Percentiles rank a stretch among this genome's conserved stretches.
Evolutionary conservation across 2,113 vertebrate species (phyloP).

Genomic region (Lanius ludovicianus): DNA sequence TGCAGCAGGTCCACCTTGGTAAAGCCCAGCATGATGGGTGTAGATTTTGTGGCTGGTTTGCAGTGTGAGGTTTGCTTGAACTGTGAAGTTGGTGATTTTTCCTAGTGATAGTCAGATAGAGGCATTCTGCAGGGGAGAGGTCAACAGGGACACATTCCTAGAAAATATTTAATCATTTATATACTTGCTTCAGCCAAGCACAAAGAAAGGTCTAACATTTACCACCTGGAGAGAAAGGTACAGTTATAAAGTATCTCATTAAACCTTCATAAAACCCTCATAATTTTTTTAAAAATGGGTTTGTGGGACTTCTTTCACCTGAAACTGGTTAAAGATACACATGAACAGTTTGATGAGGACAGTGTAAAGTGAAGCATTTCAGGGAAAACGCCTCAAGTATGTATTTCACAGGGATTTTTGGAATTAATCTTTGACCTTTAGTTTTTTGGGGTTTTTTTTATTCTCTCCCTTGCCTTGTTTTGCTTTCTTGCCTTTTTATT

Average conservation of each 20-base stretch:
- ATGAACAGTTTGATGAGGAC: background rate
- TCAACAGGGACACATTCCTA: background rate
- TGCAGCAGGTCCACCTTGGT: background rate
- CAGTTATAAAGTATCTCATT: background rate
- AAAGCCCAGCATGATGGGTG: background rate
- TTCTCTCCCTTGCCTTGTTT: background rate
- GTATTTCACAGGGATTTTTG: background rate
- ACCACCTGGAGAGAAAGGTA: background rate
- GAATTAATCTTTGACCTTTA: background rate
- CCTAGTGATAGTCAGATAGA: background rate
- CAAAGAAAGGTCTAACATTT: background rate
- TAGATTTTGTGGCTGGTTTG: background rate
- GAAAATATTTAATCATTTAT: background rate
- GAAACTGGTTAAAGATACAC: background rate
- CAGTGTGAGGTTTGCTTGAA: background rate
- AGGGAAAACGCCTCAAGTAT: background rate
- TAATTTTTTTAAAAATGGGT: background rate
- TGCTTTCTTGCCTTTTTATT: background rate
- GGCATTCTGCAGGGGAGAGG: background rate
- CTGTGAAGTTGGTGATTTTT: background rate
- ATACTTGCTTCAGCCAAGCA: background rate
- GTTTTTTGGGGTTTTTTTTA: background rate
- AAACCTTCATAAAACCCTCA: background rate
- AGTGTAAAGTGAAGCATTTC: background rate
- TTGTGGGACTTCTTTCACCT: background rate